Percentiles rank a stretch among this genome's conserved stretches.
Conservation (phyloP, 2,888 invertebrate species). For the Drosophila melanocephala region DNA sequence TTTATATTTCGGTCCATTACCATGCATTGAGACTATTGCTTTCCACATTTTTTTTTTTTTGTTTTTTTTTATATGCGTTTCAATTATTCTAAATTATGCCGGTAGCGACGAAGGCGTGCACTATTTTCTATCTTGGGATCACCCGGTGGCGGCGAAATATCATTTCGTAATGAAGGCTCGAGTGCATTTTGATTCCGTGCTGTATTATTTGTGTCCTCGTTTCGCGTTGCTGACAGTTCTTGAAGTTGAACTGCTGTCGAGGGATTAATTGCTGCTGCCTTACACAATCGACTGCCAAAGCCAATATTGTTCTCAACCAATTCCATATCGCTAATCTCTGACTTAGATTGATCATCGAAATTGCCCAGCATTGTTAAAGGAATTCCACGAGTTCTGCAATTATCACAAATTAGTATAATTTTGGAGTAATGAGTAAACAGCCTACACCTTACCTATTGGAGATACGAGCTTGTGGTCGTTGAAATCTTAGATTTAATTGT, state of each 20-base stretch:
- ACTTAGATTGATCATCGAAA: constrained; percentile 79
- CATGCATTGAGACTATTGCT: constrained; percentile 49
- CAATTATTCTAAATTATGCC: constrained; percentile 83
- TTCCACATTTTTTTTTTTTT: constrained; percentile 1
- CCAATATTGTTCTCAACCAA: constrained; percentile 26
- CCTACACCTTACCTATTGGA: constrained; percentile 79
- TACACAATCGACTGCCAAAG: constrained; percentile 10
- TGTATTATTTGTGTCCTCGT: constrained; percentile 54
- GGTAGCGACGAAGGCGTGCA: constrained; percentile 85
- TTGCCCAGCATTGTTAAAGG: constrained; percentile 86
- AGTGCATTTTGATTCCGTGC: constrained; percentile 66
- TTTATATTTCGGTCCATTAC: constrained; percentile 35
- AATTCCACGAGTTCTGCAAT: constrained; percentile 85
- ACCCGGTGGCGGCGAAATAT: constrained; percentile 85
- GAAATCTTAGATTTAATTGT: constrained; percentile 92
- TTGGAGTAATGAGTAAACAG: background rate
- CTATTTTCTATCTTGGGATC: constrained; percentile 85
- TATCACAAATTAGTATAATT: background rate
- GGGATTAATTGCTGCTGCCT: constrained; percentile 19
- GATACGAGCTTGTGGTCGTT: constrained; percentile 88
- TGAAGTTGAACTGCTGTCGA: background rate
- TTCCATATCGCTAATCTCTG: constrained; percentile 76
- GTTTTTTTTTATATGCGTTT: constrained; percentile 11
- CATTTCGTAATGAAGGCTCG: constrained; percentile 67
- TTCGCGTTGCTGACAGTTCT: constrained; percentile 17